Percentiles rank a stretch among this genome's conserved stretches.
These are phyloP conservation scores for Tetramorium simillimum DNA, from an alignment of 1,140 invertebrate species.

Conservation along the genomic window DNA sequence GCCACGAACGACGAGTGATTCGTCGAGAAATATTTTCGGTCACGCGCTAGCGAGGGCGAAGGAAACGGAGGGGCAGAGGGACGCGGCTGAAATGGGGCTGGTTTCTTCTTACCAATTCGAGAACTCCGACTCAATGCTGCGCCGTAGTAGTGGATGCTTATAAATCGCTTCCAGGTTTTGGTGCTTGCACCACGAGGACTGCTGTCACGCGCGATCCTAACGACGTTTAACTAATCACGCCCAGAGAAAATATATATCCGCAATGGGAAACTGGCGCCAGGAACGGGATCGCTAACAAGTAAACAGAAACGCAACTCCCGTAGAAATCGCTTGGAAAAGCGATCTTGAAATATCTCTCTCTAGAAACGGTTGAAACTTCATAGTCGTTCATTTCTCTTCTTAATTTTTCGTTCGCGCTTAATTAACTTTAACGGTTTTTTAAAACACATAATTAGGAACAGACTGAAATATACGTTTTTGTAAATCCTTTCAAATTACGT, in stretches of 20 bases:
- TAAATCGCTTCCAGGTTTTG: slow-evolving; percentile 81
- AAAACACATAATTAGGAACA: background rate
- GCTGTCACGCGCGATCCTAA: slow-evolving; percentile 76
- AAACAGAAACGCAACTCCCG: slow-evolving; percentile 22
- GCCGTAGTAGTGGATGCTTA: slow-evolving; percentile 65
- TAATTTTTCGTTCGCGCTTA: background rate
- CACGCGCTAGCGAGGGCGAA: slow-evolving; percentile 39
- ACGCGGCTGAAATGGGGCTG: slow-evolving; percentile 38
- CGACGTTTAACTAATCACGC: slow-evolving; percentile 82
- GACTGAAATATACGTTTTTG: background rate
- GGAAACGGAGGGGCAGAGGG: background rate
- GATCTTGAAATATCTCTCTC: background rate
- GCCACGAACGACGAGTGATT: slow-evolving; percentile 71
- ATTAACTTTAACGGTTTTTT: background rate
- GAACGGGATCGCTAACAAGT: slow-evolving; percentile 38
- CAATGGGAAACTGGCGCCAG: slow-evolving; percentile 67
- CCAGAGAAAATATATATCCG: slow-evolving; percentile 76
- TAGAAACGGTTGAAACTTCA: background rate
- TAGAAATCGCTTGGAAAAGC: background rate
- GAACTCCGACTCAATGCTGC: slow-evolving; percentile 46
- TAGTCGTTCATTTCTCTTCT: background rate
- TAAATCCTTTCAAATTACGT: background rate
- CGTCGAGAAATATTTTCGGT: slow-evolving; percentile 71
- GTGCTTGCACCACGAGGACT: slow-evolving; percentile 60
- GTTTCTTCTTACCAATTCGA: slow-evolving; percentile 68